A percentile compares a stretch with the other conserved stretches of the same genome.
These are phyloP conservation scores for Drosophila watanabei DNA, from an alignment of 1,140 invertebrate genomes.

Conservation along the genomic window DNA sequence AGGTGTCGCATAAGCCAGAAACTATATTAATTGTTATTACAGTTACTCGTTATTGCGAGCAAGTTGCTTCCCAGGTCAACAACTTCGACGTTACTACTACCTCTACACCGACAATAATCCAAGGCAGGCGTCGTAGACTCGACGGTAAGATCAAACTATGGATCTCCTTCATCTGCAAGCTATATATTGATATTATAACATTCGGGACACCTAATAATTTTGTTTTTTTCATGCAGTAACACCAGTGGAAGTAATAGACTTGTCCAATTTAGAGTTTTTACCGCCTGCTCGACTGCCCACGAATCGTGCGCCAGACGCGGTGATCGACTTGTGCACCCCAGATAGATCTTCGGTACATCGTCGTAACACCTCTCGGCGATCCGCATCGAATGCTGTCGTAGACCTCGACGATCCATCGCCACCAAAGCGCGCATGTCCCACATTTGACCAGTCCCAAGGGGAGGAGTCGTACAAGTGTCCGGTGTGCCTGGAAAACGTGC, in stretches of 20 bases:
- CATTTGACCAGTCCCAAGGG: neutral
- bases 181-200: neutral
- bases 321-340: constrained; percentile 50
- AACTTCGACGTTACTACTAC: neutral
- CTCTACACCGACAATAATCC: constrained; percentile 31
- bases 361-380: neutral
- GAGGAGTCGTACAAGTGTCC: constrained; percentile 60
- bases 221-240: constrained; percentile 1
- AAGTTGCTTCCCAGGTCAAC: neutral
- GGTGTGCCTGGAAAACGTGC: constrained; percentile 54
- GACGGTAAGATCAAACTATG: constrained; percentile 1
- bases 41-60: constrained; percentile 37
- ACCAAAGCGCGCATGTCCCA: constrained; percentile 19
- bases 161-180: neutral
- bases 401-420: constrained; percentile 13
- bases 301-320: constrained; percentile 16
- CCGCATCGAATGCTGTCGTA: neutral
- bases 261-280: constrained; percentile 15
- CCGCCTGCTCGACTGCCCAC: neutral
- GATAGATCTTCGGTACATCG: neutral
- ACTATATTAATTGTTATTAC: neutral
- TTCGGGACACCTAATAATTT: neutral
- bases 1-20: neutral
- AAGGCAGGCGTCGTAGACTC: neutral
- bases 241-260: constrained; percentile 55